These are phyloP conservation scores for Microctenopoma lineatum DNA, from an alignment of 2,797 vertebrate species.

Conservation along the genomic window DNA sequence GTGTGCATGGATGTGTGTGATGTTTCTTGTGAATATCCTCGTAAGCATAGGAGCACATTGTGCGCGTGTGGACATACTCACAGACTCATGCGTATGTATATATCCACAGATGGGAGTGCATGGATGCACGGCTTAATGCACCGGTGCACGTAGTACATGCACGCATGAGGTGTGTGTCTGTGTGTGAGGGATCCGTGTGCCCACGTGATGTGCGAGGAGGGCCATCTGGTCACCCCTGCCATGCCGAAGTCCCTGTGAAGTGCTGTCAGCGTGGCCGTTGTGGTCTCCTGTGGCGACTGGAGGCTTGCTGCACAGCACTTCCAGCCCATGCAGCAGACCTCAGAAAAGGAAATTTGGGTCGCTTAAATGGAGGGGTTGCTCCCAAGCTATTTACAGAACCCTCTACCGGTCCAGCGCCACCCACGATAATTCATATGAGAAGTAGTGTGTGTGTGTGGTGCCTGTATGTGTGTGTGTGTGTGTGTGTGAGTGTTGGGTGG, in stretches of 20 bases:
- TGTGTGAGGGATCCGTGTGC: constrained; percentile 48
- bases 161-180: constrained; percentile 41
- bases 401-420: constrained; percentile 84
- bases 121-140: constrained; percentile 40
- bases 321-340: constrained; percentile 82
- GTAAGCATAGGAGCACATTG: constrained; percentile 14
- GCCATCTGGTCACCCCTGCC: constrained; percentile 82
- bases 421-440: constrained; percentile 86
- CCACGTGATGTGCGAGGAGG: constrained; percentile 61
- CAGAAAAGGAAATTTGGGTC: constrained; percentile 89
- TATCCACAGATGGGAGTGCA: constrained; percentile 22
- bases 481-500: constrained; percentile 29
- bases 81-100: not conserved
- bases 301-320: constrained; percentile 86
- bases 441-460: constrained; percentile 75
- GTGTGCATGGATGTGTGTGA: constrained; percentile 14
- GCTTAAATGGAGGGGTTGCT: constrained; percentile 86
- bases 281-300: constrained; percentile 84
- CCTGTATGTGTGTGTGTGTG: constrained; percentile 59
- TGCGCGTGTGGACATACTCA: not conserved
- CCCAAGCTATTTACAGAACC: constrained; percentile 85
- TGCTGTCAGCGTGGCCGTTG: constrained; percentile 82
- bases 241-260: constrained; percentile 82
- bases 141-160: constrained; percentile 19
- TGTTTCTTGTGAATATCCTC: constrained; percentile 28